Evolutionary conservation across 2,797 vertebrate species (phyloP).

Genomic region (Pseudocheirus occidentalis): DNA sequence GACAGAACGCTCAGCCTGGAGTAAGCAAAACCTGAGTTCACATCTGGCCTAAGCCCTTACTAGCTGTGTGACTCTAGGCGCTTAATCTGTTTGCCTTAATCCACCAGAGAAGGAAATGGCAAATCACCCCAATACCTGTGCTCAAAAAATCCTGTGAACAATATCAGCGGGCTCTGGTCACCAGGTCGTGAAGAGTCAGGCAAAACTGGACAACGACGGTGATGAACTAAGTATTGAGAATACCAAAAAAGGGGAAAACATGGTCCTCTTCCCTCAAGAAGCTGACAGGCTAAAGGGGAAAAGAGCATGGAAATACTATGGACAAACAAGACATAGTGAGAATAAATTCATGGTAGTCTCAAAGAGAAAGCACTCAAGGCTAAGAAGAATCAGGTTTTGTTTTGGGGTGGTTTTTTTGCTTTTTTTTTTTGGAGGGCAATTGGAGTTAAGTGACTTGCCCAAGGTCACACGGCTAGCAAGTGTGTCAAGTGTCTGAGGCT

Average conservation of each 20-base stretch:
- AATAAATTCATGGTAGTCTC: not conserved
- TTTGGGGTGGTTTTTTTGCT: too few relatives aligned
- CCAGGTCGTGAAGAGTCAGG: not conserved
- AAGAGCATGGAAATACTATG: not conserved
- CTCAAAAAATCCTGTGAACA: not conserved
- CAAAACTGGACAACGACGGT: not conserved
- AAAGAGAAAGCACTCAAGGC: not conserved
- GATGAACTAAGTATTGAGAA: not conserved
- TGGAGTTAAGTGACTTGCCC: too few relatives aligned
- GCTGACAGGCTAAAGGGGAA: not conserved
- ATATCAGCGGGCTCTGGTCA: not conserved
- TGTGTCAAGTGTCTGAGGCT: too few relatives aligned
- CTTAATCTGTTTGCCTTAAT: not conserved
- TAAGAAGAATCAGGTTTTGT: not conserved
- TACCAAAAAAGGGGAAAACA: not conserved
- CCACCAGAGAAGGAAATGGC: not conserved
- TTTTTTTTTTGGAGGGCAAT: too few relatives aligned
- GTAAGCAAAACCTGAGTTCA: not conserved
- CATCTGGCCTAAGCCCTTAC: not conserved
- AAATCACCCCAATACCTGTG: not conserved
- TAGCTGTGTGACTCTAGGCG: not conserved
- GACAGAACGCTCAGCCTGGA: not conserved
- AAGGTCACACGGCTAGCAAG: too few relatives aligned
- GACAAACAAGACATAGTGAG: not conserved
- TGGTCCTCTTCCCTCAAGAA: not conserved